Base-by-base conservation (phyloP, 2,888 invertebrate genomes). In the Hoplodrina ambigua region DNA sequence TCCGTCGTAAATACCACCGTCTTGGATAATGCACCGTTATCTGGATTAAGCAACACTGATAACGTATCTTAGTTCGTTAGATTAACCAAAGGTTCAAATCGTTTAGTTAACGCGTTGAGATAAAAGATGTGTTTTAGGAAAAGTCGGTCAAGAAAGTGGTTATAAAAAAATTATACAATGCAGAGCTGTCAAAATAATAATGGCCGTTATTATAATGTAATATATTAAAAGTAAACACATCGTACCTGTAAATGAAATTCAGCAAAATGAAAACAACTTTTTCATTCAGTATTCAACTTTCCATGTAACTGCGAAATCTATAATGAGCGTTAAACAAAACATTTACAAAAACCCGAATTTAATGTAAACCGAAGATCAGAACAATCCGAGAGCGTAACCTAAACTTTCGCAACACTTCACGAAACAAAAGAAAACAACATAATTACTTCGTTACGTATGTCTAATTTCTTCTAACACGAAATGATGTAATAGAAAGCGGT, bases 401-500 rank as follows among this genome's bases (percentile, higher is more conserved):
- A 72, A 63, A 78, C 71, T 81, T 80, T 83, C 72, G 69, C 61
- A 80, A 81, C 63, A 52, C 37, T 66, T 60, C 30, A 44, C 70
- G 56, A 78, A 82, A 85, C 81, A 81, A 81, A 83, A 82, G 74
- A 76, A 72, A 76, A 82, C 77, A 80, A 73, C 64, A 75, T 72
- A 80, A 82, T 72, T 69, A 66, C 72, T 66, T 62, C 33, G 74
- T 79, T 80, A 75, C 76, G 77, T 70, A 54, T 70, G 57, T 66
- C 68, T 81, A 80, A 86, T 83, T 73, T 78, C 54, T 59, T 67
- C 78, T 75, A 75, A 72, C 69, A 74, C 75, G 56, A 66, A 69
- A 66, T 86, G 78, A 68, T 67, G 74, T 58, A 79, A 74, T 86
- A 87, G 87, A 88, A 88, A 88, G 85, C 77, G 78, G 57, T 73